phyloP scores from a whole-genome alignment of 2,797 vertebrate genomes.

The Sebastes flavidus region DNA sequence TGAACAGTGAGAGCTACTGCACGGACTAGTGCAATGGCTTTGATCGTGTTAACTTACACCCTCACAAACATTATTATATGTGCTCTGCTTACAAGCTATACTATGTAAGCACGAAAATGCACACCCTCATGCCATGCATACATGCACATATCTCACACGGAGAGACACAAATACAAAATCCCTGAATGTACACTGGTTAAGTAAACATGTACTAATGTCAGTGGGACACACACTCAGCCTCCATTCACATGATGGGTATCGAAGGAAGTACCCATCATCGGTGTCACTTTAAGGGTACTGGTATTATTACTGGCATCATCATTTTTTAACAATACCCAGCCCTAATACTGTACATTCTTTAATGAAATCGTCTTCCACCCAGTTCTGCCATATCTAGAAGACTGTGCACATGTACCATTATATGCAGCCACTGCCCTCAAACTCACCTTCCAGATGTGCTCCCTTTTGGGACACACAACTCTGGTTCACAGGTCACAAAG shows the following conservation, averaged over 20 bases:
- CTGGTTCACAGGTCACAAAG: constrained; percentile 14
- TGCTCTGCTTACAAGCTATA: neutral
- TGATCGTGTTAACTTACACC: neutral
- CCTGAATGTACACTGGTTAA: neutral
- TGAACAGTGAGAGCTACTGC: neutral
- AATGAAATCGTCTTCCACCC: neutral
- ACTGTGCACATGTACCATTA: neutral
- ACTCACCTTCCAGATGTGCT: neutral
- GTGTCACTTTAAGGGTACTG: too few species aligned
- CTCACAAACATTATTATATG: neutral
- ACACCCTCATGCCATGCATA: neutral
- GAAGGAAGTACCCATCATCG: too few species aligned
- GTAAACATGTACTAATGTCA: neutral
- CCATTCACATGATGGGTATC: too few species aligned
- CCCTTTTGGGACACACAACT: neutral
- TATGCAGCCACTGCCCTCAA: neutral
- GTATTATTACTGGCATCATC: too few species aligned
- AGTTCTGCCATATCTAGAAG: neutral
- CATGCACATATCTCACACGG: neutral
- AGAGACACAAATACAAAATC: neutral
- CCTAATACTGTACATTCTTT: neutral
- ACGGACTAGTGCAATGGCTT: neutral
- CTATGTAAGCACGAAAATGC: neutral
- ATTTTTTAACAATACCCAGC: too few species aligned
- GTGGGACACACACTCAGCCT: too few species aligned